phyloP scores from a whole-genome alignment of 2,797 vertebrate species.

The Sphaeramia orbicularis region DNA sequence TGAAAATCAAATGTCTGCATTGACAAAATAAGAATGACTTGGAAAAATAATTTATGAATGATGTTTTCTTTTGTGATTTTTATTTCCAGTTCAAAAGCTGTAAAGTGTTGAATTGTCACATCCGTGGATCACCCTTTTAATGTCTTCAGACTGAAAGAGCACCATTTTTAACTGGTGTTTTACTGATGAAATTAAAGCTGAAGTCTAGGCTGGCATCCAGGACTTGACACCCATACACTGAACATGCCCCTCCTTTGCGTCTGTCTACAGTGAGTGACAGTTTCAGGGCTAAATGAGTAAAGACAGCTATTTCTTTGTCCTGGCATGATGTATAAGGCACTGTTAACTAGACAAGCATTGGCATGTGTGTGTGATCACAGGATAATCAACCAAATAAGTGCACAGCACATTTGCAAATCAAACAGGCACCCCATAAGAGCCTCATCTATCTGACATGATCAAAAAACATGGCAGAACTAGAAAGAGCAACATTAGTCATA shows the following conservation, averaged over 20 bases:
- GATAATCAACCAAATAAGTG: constrained; percentile 22
- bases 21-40: constrained; percentile 28
- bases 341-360: constrained; percentile 15
- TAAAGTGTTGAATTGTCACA: neutral
- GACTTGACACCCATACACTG: constrained; percentile 8
- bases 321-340: constrained; percentile 26
- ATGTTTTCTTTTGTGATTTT: constrained; percentile 13
- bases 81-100: constrained; percentile 9
- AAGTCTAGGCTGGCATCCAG: constrained; percentile 20
- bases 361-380: constrained; percentile 2
- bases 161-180: neutral
- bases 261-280: constrained; percentile 26
- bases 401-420: constrained; percentile 54
- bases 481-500: constrained; percentile 20
- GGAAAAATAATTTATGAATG: neutral
- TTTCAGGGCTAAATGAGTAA: constrained; percentile 36
- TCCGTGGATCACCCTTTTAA: constrained; percentile 1
- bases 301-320: constrained; percentile 27
- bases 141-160: neutral
- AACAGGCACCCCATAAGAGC: constrained; percentile 30
- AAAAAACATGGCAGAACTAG: constrained; percentile 18
- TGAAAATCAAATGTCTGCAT: constrained; percentile 13
- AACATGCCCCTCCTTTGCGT: neutral
- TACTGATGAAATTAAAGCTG: constrained; percentile 14
- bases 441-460: constrained; percentile 19